Percentiles rank a stretch among this genome's conserved stretches.
phyloP scores from a whole-genome alignment of 2,888 invertebrate genomes.

The Dicycla oo region DNA sequence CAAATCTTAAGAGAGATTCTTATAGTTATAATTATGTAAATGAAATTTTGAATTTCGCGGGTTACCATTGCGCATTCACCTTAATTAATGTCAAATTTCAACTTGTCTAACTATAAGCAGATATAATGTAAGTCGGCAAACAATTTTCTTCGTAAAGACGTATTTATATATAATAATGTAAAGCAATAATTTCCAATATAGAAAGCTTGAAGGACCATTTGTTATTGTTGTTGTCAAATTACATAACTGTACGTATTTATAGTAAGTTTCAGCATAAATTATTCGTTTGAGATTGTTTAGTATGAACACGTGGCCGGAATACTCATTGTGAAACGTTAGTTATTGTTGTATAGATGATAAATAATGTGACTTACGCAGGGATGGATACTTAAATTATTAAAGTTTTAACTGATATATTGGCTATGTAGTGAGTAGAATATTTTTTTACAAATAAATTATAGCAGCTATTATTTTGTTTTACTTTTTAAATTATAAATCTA shows the following conservation, averaged over 20 bases:
- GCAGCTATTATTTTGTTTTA: conserved; percentile 84
- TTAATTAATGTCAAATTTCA: conserved; percentile 66
- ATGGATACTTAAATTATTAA: conserved; percentile 91
- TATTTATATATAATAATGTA: conserved; percentile 71
- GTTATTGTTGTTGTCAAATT: conserved; percentile 81
- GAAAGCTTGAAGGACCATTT: conserved; percentile 87
- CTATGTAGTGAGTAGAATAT: conserved; percentile 93
- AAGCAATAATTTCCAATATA: conserved; percentile 83
- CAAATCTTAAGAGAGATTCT: too few species aligned
- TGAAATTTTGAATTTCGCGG: too few species aligned
- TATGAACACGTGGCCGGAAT: conserved; percentile 83
- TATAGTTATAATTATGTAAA: too few species aligned
- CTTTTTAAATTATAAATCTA: conserved; percentile 4
- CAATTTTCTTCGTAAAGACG: conserved; percentile 68
- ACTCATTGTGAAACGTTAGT: conserved; percentile 89
- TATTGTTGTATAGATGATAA: conserved; percentile 90
- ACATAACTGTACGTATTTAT: conserved; percentile 77
- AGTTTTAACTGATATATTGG: conserved; percentile 91
- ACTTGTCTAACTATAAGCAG: conserved; percentile 70
- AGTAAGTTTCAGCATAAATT: conserved; percentile 90
- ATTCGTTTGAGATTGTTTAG: conserved; percentile 83
- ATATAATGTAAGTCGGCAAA: conserved; percentile 66
- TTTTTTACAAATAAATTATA: conserved; percentile 93
- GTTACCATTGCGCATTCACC: too few species aligned
- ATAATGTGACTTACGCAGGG: conserved; percentile 91